These are phyloP conservation scores for Eilema depressum DNA, from an alignment of 2,888 invertebrate genomes.

Conservation along the genomic window DNA sequence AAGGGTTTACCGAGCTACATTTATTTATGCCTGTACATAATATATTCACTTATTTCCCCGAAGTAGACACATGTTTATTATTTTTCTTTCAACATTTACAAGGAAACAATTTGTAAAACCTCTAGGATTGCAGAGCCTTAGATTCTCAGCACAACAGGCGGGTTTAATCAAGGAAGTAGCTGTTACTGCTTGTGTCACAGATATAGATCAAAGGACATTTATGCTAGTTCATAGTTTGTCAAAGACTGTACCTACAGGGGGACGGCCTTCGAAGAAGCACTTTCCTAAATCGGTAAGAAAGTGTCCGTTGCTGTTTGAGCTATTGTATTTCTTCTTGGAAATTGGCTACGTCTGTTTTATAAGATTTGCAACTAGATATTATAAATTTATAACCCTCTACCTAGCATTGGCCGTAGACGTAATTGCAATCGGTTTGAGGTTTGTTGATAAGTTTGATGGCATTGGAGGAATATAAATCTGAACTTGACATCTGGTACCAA, in stretches of 20 bases:
- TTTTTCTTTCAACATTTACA: background rate
- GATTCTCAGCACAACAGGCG: background rate
- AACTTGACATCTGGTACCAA: background rate
- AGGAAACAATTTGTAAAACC: background rate
- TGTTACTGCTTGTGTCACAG: background rate
- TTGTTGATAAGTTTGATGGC: conserved; percentile 1
- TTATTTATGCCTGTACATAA: background rate
- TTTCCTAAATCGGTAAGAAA: conserved; percentile 37
- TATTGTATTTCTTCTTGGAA: conserved; percentile 29
- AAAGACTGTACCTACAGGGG: conserved; percentile 2
- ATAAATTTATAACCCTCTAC: background rate
- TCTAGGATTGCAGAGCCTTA: background rate
- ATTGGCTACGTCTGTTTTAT: conserved; percentile 23
- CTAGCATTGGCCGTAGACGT: background rate
- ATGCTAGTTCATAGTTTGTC: background rate
- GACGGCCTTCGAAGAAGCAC: conserved; percentile 15
- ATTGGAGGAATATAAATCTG: background rate
- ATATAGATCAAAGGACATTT: background rate
- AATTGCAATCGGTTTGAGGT: background rate
- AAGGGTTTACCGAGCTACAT: background rate
- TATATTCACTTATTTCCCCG: background rate
- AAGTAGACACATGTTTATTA: background rate
- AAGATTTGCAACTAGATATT: background rate
- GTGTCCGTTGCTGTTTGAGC: conserved; percentile 25
- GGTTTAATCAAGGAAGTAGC: background rate